Evolutionary conservation across 2,113 vertebrate genomes (phyloP), one percentile per base, ranked within the genome.

Genomic region (Heterotis niloticus): DNA sequence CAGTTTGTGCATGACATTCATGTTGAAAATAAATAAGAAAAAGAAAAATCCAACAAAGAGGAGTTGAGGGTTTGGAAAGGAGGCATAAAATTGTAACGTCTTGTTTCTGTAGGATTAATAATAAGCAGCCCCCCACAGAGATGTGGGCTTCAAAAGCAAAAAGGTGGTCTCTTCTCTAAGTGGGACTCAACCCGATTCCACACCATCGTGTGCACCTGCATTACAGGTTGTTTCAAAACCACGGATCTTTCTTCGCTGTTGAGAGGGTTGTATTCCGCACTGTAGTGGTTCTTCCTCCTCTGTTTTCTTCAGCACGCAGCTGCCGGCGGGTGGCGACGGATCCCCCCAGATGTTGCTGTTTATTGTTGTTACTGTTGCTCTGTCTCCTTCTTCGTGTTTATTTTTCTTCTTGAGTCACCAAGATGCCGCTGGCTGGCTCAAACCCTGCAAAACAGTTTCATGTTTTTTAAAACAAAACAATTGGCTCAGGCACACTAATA

Each of bases 401-500:
- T 23, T 23, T 62, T 70, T 72, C 77, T 26, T 28, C 62, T 51
- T 62, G 26, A 62, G 29, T 59, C 29, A 23, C 18, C 9, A 29
- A 51, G 57, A 60, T 57, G 59, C 52, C 23, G 51, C 68, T 34
- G n/a, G 24, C 29, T 28, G 57, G 23, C 34, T 69, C 13, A n/a
- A 29, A 17, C 78, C 69, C 78, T 79, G 60, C 23, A 79, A 73
- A 73, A 79, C 29, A 73, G 34, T 78, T 57, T 54, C 14, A 68
- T 52, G 65, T 29, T 29, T 78, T 64, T 54, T 44, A 44, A 44
- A 44, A 44, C 7, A 44, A 44, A 44, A n/a, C 64, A 52, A 77
- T 81, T 83, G 62, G 51, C 81, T 82, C 26, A 59, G 83, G 23
- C 79, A 78, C 85, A 84, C 75, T 79, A 82, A 85, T 83, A 82